phyloP scores from a whole-genome alignment of 2,888 invertebrate species.

The Helicoverpa assulta region DNA sequence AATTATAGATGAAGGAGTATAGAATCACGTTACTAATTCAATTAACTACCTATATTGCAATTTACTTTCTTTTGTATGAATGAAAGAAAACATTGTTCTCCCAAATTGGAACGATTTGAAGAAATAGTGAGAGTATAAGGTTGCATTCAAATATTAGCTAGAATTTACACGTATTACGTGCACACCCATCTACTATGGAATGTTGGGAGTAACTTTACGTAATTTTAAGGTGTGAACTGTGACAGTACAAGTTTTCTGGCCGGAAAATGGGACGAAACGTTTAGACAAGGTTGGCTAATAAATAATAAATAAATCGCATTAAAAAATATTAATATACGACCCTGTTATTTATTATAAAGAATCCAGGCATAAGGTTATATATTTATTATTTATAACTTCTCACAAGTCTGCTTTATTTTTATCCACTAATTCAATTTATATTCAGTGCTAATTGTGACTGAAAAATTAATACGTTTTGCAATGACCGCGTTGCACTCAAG shows the following conservation, averaged over 20 bases:
- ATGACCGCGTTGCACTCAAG: not conserved
- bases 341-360: not conserved
- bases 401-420: too few species aligned
- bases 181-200: constrained; percentile 40
- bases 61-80: not conserved
- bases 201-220: constrained; percentile 42
- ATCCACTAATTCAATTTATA: not conserved
- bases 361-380: not conserved
- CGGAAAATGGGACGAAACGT: constrained; percentile 8
- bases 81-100: not conserved
- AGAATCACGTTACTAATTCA: too few species aligned
- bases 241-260: constrained; percentile 24
- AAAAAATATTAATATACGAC: not conserved
- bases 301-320: not conserved
- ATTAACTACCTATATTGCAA: not conserved
- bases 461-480: not conserved
- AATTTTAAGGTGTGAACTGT: constrained; percentile 32
- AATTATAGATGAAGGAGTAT: not conserved
- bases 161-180: constrained; percentile 46
- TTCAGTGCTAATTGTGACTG: not conserved
- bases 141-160: constrained; percentile 33
- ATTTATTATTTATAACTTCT: not conserved
- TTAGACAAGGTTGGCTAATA: not conserved
- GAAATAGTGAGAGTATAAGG: constrained; percentile 8
- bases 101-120: not conserved